Evolutionary conservation across 53 echinoderm and acorn worm genomes (phyloP).

Genomic region (Holothuria scabra): DNA sequence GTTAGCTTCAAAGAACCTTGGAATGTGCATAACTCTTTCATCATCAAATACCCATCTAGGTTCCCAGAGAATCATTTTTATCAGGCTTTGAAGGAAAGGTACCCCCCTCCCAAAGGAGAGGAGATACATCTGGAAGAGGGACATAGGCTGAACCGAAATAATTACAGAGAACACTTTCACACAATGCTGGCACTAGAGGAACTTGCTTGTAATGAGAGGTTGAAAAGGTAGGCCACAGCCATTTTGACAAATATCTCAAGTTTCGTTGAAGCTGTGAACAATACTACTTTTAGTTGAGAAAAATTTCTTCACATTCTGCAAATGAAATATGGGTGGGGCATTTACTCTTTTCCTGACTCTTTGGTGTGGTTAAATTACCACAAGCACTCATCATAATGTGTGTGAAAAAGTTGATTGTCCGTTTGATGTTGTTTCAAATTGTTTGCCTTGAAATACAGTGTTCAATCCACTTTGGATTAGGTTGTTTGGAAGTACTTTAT

Average conservation of each 20-base stretch:
- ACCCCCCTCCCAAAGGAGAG: background rate
- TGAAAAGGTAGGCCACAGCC: constrained; percentile 67
- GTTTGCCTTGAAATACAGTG: no score
- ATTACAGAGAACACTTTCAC: constrained; percentile 84
- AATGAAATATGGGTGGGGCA: no score
- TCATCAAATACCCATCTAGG: constrained; percentile 14
- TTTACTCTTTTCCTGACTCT: no score
- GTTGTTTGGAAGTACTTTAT: no score
- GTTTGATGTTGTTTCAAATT: no score
- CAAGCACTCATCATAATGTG: no score
- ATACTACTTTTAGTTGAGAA: background rate
- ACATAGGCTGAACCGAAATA: constrained; percentile 56
- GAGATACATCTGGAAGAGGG: constrained; percentile 47
- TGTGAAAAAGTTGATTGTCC: no score
- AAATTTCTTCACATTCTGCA: background rate
- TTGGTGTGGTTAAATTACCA: no score
- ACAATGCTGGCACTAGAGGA: constrained; percentile 90
- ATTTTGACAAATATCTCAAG: background rate
- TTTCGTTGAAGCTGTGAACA: background rate
- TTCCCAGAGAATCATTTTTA: constrained; percentile 18
- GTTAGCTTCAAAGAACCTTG: constrained; percentile 13
- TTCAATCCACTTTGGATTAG: no score
- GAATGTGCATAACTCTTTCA: constrained; percentile 31
- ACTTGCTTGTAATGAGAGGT: constrained; percentile 67
- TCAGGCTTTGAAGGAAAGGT: constrained; percentile 6